Evolutionary conservation across 2,113 vertebrate species (phyloP), one percentile per base, ranked within the genome.

Genomic region (Channa argus): DNA sequence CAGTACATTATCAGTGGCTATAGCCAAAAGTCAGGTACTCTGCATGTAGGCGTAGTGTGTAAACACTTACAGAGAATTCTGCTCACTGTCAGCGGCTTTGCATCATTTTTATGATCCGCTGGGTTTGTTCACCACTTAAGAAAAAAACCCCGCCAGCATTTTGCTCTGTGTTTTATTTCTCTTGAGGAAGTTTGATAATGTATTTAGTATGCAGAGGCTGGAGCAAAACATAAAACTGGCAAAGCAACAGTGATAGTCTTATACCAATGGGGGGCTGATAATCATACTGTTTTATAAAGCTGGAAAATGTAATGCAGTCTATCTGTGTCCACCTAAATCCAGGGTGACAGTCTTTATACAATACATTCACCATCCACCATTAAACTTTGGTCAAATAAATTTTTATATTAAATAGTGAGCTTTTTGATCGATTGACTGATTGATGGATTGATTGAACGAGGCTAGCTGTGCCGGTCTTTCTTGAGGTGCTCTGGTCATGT

Each of bases 191-290:
- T 61, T 80, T 54, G 52, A 71, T 80, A 39, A 82, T 74, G 74
- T 75, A 55, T 87, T 91, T 85, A 80, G 86, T 80, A 85, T 90
- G 85, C 75, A 89, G 69, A 82, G 70, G 67, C 33, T 59, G 50
- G 65, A 63, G 74, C 44, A 13, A 84, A 86, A 71, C 79, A 86
- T 79, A 60, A 84, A 87, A 71, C 64, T 65, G 53, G 62, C 58
- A 47, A 74, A 71, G 55, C 50, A 59, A 66, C 63, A 71, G 71
- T 1, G 5, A 50, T 63, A 65, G 52, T 38, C 61, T 52, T 71
- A 43, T 43, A 66, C 50, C 49, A 44, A 50, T 65, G 15, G 36
- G 44, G 13, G 56, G 67, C 39, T 62, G 36, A 59, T 52, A 41
- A 45, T 14, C 36, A 8, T 15, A 39, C 37, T 74, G 41, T 74